Percentiles rank a stretch among this genome's conserved stretches.
phyloP scores from a whole-genome alignment of 2,888 invertebrate genomes.

The Volucella inflata region DNA sequence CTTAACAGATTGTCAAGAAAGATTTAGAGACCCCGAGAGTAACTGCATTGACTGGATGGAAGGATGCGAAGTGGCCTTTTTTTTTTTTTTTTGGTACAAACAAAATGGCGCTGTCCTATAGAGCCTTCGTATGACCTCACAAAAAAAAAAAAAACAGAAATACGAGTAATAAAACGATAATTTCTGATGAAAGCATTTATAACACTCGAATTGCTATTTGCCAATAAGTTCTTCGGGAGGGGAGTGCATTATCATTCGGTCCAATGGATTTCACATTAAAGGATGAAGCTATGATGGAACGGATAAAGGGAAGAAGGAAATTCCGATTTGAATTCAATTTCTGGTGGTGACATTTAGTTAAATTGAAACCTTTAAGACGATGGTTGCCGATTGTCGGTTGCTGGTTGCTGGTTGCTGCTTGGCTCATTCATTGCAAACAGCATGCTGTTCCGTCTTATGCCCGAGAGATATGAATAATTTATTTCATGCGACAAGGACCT shows the following conservation, averaged over 20 bases:
- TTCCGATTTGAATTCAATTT: constrained; percentile 83
- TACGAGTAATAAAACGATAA: background rate
- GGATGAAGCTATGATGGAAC: constrained; percentile 34
- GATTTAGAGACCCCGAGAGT: constrained; percentile 50
- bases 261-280: constrained; percentile 57
- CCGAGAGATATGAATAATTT: constrained; percentile 72
- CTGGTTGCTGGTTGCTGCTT: constrained; percentile 14
- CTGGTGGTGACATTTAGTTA: constrained; percentile 84
- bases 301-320: constrained; percentile 50
- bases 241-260: constrained; percentile 48
- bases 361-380: constrained; percentile 83
- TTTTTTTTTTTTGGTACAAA: background rate
- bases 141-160: background rate
- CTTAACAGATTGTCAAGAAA: constrained; percentile 63
- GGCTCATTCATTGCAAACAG: constrained; percentile 48
- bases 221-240: background rate
- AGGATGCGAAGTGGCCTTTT: constrained; percentile 37
- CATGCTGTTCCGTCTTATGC: constrained; percentile 28
- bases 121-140: too few relatives aligned
- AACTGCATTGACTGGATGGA: background rate
- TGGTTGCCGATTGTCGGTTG: constrained; percentile 7
- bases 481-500: constrained; percentile 37
- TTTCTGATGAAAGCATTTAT: constrained; percentile 37
- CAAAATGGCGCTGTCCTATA: constrained; percentile 21
- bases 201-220: constrained; percentile 49